Percentiles rank a stretch among this genome's conserved stretches.
phyloP scores from a whole-genome alignment of 2,888 invertebrate genomes.

The Phania funesta region DNA sequence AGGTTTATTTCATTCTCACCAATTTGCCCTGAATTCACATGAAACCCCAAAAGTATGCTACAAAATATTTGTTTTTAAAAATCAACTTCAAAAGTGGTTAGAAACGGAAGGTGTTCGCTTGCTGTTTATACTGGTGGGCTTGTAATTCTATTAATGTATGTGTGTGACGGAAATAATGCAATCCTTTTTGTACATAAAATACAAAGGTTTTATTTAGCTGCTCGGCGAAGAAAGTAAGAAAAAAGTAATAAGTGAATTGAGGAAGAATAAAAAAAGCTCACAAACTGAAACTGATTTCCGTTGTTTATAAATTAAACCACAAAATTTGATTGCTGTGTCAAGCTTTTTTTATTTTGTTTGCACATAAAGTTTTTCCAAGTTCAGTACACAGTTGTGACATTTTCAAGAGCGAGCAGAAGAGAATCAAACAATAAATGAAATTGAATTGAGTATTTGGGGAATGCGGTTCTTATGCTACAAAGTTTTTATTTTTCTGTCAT shows the following conservation, averaged over 20 bases:
- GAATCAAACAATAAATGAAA: slow-evolving; percentile 8
- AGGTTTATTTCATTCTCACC: slow-evolving; percentile 21
- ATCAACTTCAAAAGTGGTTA: slow-evolving; percentile 4
- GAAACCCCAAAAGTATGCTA: slow-evolving; percentile 32
- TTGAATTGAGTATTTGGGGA: slow-evolving; percentile 47
- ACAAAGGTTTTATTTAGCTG: neutral
- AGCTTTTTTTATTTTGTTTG: neutral
- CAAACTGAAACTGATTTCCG: slow-evolving; percentile 54
- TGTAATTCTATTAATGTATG: neutral
- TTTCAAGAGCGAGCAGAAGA: neutral
- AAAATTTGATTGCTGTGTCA: slow-evolving; percentile 43
- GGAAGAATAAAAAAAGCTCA: slow-evolving; percentile 25
- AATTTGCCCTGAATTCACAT: neutral
- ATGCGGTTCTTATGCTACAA: slow-evolving; percentile 38
- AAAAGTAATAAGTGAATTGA: slow-evolving; percentile 33
- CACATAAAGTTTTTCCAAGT: neutral
- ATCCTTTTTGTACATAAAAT: slow-evolving; percentile 2
- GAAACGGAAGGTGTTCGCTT: neutral
- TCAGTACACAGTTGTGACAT: slow-evolving; percentile 7
- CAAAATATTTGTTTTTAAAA: neutral
- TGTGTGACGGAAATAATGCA: slow-evolving; percentile 49
- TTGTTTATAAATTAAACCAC: slow-evolving; percentile 56
- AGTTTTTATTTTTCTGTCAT: neutral
- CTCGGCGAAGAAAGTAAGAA: neutral
- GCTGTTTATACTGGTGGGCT: neutral